These are phyloP conservation scores for Formica aserva DNA, from an alignment of 2,888 invertebrate species.

Conservation along the genomic window DNA sequence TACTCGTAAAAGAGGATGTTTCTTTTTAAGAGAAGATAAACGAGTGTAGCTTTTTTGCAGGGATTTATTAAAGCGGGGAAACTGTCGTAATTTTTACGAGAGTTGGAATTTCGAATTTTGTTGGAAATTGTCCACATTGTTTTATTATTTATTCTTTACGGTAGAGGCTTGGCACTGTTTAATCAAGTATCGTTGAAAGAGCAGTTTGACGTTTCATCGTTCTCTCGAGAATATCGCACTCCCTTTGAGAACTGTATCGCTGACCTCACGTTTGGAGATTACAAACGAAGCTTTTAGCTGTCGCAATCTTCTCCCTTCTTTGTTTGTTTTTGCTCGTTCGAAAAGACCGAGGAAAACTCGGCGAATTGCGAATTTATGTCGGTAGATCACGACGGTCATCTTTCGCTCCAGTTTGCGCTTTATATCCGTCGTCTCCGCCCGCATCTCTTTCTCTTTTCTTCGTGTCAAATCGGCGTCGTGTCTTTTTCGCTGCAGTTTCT, in stretches of 20 bases:
- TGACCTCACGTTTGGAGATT: slow-evolving; percentile 31
- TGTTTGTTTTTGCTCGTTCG: slow-evolving; percentile 31
- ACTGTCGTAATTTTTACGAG: neutral
- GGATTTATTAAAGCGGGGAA: neutral
- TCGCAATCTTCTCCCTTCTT: slow-evolving; percentile 24
- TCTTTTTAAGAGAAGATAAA: slow-evolving; percentile 28
- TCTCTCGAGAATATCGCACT: slow-evolving; percentile 28
- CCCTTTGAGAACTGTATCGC: slow-evolving; percentile 12
- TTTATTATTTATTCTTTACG: slow-evolving; percentile 13
- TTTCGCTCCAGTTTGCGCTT: slow-evolving; percentile 53
- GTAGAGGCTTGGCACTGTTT: neutral
- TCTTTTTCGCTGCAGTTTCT: slow-evolving; percentile 31
- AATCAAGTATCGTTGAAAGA: slow-evolving; percentile 3
- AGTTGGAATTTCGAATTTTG: neutral
- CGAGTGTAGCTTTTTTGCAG: neutral
- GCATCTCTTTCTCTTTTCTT: neutral
- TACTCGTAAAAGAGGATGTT: slow-evolving; percentile 14
- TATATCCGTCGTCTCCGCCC: neutral
- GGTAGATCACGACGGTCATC: slow-evolving; percentile 45
- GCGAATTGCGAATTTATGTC: slow-evolving; percentile 45
- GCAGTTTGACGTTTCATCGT: slow-evolving; percentile 8
- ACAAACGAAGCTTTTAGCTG: slow-evolving; percentile 17
- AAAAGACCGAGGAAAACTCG: slow-evolving; percentile 18
- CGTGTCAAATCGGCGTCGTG: slow-evolving; percentile 1
- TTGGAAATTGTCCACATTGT: neutral